phyloP scores from a whole-genome alignment of 2,113 vertebrate genomes.

The Prinia subflava region DNA sequence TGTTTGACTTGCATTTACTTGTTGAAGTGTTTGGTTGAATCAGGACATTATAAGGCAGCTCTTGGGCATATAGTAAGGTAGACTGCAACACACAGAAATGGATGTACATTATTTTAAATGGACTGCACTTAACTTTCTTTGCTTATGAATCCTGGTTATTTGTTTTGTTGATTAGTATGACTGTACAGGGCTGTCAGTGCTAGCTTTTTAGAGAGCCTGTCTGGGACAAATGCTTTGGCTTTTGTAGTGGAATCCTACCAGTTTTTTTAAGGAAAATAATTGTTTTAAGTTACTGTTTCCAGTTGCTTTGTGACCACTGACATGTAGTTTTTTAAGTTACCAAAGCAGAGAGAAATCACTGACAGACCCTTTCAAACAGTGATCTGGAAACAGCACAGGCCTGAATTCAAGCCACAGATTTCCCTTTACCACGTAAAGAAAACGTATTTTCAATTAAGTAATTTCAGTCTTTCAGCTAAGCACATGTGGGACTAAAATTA shows the following conservation, averaged over 20 bases:
- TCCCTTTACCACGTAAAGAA: background rate
- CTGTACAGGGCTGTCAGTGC: background rate
- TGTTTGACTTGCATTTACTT: background rate
- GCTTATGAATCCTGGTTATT: background rate
- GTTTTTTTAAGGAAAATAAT: background rate
- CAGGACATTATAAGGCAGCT: background rate
- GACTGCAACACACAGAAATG: background rate
- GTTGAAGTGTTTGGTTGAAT: background rate
- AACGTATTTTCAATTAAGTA: background rate
- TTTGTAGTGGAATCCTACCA: background rate
- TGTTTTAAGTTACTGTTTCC: background rate
- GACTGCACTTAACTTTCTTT: background rate
- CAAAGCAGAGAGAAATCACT: background rate
- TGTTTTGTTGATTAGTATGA: rapidly evolving
- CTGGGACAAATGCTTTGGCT: background rate
- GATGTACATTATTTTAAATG: background rate
- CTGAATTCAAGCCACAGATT: background rate
- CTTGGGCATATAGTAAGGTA: background rate
- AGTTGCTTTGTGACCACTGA: background rate
- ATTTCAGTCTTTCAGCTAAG: background rate
- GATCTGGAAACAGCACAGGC: background rate
- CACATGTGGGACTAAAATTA: background rate
- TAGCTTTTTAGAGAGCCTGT: background rate
- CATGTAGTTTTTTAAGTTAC: background rate
- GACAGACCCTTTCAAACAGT: background rate